Evolutionary conservation across 2,797 vertebrate genomes (phyloP).

Genomic region (Spinibarbus caldwelli): DNA sequence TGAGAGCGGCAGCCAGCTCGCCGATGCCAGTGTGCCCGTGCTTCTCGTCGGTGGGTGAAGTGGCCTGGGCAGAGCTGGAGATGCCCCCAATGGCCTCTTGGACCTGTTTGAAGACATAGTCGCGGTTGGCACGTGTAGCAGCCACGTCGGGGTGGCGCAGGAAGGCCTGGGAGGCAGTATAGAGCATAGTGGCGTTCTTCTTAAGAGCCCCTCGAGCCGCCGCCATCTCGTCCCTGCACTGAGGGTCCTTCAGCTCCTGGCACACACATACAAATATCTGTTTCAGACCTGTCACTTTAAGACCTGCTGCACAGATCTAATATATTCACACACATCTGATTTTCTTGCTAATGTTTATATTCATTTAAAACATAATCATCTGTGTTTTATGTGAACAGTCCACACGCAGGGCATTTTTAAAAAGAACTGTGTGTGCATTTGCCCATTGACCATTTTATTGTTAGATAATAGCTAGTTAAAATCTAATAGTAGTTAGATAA

Average conservation of each 20-base stretch:
- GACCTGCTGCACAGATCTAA: neutral
- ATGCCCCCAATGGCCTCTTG: constrained; percentile 97
- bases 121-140: constrained; percentile 94
- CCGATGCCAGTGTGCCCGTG: constrained; percentile 96
- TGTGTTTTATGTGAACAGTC: neutral
- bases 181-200: constrained; percentile 98
- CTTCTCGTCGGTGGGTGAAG: constrained; percentile 93
- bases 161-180: constrained; percentile 96
- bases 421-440: neutral
- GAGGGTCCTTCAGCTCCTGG: constrained; percentile 96
- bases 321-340: neutral
- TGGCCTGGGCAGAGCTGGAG: constrained; percentile 96
- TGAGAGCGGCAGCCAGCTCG: constrained; percentile 94
- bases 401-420: neutral
- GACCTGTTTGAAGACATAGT: constrained; percentile 99
- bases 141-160: constrained; percentile 97
- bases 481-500: neutral
- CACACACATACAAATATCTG: constrained; percentile 14
- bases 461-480: neutral
- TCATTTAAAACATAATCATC: neutral
- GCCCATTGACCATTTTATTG: neutral
- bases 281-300: constrained; percentile 2
- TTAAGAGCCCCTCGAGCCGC: constrained; percentile 95
- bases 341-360: neutral
- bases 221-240: constrained; percentile 98